phyloP scores from a whole-genome alignment of 2,888 invertebrate species.

The Branchinecta sandiegonensis region DNA sequence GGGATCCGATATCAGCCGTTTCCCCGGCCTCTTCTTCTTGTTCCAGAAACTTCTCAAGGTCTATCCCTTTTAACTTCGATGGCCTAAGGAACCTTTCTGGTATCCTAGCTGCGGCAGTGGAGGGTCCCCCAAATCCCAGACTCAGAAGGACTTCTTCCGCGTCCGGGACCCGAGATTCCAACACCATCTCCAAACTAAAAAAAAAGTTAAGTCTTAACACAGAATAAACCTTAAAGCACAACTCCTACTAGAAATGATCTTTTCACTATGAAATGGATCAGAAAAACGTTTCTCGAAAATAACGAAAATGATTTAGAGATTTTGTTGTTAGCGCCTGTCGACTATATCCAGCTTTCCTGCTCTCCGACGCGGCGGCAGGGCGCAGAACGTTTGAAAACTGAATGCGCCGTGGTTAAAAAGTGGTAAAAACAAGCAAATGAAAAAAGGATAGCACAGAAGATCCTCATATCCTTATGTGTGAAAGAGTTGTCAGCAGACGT shows the following conservation, averaged over 20 bases:
- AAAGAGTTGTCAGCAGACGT: too few species aligned
- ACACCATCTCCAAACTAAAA: conserved; percentile 56
- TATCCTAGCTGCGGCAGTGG: conserved; percentile 42
- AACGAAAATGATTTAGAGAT: too few species aligned
- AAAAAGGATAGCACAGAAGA: too few species aligned
- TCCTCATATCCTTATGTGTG: too few species aligned
- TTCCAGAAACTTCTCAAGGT: conserved; percentile 56
- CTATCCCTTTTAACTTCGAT: conserved; percentile 58
- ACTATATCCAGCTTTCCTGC: too few species aligned
- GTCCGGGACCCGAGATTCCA: conserved; percentile 69
- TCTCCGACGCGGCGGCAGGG: too few species aligned
- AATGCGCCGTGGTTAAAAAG: too few species aligned
- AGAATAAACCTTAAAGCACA: neutral
- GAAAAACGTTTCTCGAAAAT: too few species aligned
- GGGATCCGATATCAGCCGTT: conserved; percentile 56
- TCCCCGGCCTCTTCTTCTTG: conserved; percentile 56
- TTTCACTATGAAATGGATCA: neutral
- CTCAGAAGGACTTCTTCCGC: conserved; percentile 73
- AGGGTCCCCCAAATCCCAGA: conserved; percentile 35
- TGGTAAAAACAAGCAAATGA: too few species aligned
- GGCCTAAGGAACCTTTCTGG: conserved; percentile 68
- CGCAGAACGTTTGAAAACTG: too few species aligned
- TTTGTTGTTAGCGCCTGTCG: too few species aligned
- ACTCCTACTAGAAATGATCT: neutral
- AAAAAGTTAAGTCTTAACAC: too few species aligned